Evolutionary conservation across 2,113 vertebrate species (phyloP).

Genomic region (Onychostruthus taczanowskii): DNA sequence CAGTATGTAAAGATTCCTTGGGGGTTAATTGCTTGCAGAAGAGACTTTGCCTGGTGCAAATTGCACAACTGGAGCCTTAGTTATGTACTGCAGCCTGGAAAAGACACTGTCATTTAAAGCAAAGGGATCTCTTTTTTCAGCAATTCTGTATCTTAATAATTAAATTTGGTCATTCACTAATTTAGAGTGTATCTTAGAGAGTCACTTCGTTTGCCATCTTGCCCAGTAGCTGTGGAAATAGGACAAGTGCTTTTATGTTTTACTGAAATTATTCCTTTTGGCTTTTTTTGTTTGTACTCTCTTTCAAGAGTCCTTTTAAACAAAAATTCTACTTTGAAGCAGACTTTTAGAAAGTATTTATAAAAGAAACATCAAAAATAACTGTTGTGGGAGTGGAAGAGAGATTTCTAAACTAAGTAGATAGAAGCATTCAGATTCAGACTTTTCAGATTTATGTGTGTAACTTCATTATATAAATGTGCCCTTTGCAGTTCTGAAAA

Average conservation of each 20-base stretch:
- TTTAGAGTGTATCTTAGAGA: background rate
- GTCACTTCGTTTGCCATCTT: background rate
- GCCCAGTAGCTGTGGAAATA: background rate
- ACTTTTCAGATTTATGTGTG: background rate
- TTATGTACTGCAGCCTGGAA: background rate
- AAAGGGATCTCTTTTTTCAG: background rate
- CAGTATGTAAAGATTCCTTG: conserved; percentile 1
- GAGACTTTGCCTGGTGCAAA: background rate
- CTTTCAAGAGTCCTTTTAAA: background rate
- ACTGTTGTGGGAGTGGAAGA: background rate
- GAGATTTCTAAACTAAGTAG: background rate
- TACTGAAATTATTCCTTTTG: background rate
- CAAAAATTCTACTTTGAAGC: background rate
- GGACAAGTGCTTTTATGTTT: background rate
- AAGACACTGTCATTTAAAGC: background rate
- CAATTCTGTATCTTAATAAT: background rate
- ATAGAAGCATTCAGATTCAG: background rate
- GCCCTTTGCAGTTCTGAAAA: background rate
- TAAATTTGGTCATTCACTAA: background rate
- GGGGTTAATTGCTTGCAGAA: conserved; percentile 39
- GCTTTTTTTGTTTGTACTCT: background rate
- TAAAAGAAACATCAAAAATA: background rate
- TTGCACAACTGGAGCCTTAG: background rate
- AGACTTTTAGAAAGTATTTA: background rate
- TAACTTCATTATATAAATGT: background rate